phyloP scores from a whole-genome alignment of 2,888 invertebrate species.

The Caenorhabditis sp. region DNA sequence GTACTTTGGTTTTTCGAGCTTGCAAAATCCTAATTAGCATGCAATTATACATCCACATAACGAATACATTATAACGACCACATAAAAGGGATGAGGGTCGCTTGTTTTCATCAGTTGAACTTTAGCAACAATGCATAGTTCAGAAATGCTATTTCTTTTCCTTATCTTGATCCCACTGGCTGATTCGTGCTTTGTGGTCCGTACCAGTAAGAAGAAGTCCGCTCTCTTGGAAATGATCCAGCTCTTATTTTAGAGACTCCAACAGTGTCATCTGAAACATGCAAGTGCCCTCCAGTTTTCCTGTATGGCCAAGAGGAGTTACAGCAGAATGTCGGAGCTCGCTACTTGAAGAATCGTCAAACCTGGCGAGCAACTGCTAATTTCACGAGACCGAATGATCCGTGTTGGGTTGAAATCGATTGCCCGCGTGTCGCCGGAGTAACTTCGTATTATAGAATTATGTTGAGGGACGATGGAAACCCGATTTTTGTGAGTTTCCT shows the following conservation, averaged over 20 bases:
- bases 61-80: no score
- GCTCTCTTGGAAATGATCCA: no score
- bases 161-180: no score
- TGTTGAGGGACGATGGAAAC: neutral
- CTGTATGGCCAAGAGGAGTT: neutral
- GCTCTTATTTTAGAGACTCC: neutral
- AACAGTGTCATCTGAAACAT: neutral
- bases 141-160: no score
- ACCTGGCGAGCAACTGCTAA: neutral
- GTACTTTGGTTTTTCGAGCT: no score
- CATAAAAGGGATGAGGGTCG: no score
- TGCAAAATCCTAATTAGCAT: no score
- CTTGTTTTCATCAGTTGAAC: no score
- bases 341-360: neutral
- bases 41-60: no score
- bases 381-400: neutral
- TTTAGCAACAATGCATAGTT: no score
- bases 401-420: neutral
- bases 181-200: no score
- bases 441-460: neutral
- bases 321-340: neutral
- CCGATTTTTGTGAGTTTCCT: conserved; percentile 9
- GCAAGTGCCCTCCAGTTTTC: neutral
- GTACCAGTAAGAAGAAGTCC: no score
- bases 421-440: neutral